Conservation (phyloP, 2,797 vertebrate genomes). For the Intellagama lesueurii region DNA sequence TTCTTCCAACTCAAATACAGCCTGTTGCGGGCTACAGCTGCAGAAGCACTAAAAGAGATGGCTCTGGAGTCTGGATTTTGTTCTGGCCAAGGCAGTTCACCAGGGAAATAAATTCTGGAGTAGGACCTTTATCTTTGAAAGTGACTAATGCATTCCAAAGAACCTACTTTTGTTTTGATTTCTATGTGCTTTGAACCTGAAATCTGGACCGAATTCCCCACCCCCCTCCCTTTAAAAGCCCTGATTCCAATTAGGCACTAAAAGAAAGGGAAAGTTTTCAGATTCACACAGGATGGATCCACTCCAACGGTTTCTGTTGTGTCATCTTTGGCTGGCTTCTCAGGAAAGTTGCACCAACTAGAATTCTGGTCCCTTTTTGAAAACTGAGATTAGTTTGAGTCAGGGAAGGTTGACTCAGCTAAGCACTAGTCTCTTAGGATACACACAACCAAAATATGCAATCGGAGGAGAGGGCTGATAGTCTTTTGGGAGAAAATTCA, state of each 20-base stretch:
- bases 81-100: background rate
- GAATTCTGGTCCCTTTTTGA: background rate
- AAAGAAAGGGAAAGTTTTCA: background rate
- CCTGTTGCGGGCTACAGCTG: background rate
- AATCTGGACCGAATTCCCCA: background rate
- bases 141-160: background rate
- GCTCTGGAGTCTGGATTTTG: background rate
- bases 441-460: background rate
- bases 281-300: background rate
- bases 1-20: background rate
- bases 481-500: too few relatives aligned
- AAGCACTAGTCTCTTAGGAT: background rate
- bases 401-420: background rate
- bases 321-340: constrained; percentile 30
- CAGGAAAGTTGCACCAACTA: background rate
- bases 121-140: constrained; percentile 5
- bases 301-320: constrained; percentile 22
- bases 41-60: background rate
- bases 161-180: constrained; percentile 11
- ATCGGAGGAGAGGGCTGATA: background rate
- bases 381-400: constrained; percentile 9
- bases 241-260: constrained; percentile 5
- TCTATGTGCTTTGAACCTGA: background rate
- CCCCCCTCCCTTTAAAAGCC: background rate
- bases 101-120: background rate